Evolutionary conservation across 2,113 vertebrate genomes (phyloP), one percentile per base, ranked within the genome.

Genomic region (Rana temporaria): DNA sequence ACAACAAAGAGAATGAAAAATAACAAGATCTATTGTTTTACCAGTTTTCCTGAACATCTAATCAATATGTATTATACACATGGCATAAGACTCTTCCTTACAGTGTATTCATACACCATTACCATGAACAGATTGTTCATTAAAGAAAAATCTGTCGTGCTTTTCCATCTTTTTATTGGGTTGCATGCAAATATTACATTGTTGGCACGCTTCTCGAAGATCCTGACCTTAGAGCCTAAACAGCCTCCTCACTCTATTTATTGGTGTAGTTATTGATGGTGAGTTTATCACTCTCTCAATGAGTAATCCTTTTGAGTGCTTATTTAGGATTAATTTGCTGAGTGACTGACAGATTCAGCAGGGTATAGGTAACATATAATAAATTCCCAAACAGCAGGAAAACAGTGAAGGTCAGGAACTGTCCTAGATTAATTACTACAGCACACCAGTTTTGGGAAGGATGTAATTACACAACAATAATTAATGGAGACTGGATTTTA

Each of bases 121-220:
- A 76, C n/a, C 22, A 83, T 83, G 81, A 76, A 83, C 81, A 83
- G 81, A 76, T 83, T 83, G 81, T 83, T 83, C 71, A 83, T 83
- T 83, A 83, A 83, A 83, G 72, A 76, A 55, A 76, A 76, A 83
- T 83, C 81, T 83, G 81, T 83, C 60, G 63, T 59, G 63, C 67
- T 76, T 83, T 83, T 68, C 64, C 34, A 73, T 1, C 1, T 15
- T 30, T 84, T 84, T 85, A 18, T 72, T 66, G 48, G n/a, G 80
- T 64, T 53, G 84, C 85, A 87, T 85, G 81, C 84, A 87, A 87
- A 84, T 90, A 89, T 88, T 87, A 86, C 69, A 14, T 83, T 76
- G 71, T 5, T 82, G 63, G 75, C 77, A 18, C 12, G 70, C 48
- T 52, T 74, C 64, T 60, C 64, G 69, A 81, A 79, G 64, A 78